A percentile compares a stretch with the other conserved stretches of the same genome.
phyloP scores from a whole-genome alignment of 2,797 vertebrate genomes.

The Liparis tanakae region DNA sequence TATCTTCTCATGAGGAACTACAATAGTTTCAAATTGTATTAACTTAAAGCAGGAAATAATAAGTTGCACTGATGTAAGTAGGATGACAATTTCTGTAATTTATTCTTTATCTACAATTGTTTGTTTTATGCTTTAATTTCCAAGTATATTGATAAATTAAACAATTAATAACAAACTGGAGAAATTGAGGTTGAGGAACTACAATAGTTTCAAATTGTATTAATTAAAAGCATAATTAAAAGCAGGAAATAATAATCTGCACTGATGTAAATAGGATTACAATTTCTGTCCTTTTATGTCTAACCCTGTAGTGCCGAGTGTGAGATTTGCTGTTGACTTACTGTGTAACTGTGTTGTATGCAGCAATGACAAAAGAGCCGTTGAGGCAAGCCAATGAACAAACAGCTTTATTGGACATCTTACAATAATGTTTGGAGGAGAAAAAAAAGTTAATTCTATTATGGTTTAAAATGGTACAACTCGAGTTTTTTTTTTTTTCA shows the following conservation, averaged over 20 bases:
- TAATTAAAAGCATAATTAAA: no score
- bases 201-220: not conserved
- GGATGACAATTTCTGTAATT: no score
- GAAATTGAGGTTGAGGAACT: no score
- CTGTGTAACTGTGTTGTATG: not conserved
- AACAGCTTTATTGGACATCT: conserved; percentile 84
- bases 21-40: not conserved
- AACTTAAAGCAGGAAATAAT: no score
- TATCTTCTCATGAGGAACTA: not conserved
- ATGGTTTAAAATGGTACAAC: conserved; percentile 82
- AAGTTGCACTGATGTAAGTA: not conserved
- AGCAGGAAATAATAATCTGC: no score
- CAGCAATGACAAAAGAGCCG: conserved; percentile 8
- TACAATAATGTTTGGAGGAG: conserved; percentile 75
- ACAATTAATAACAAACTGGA: no score
- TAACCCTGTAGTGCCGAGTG: no score
- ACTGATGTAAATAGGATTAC: not conserved
- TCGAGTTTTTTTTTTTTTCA: conserved; percentile 43
- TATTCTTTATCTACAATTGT: no score
- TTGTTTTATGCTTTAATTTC: no score
- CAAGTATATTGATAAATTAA: no score
- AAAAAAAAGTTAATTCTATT: conserved; percentile 66
- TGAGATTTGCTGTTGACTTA: not conserved
- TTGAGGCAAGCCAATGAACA: conserved; percentile 62
- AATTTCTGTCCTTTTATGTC: not conserved